These are phyloP conservation scores for Orthochromis malagaraziensis DNA, from an alignment of 2,113 vertebrate genomes.

Conservation along the genomic window DNA sequence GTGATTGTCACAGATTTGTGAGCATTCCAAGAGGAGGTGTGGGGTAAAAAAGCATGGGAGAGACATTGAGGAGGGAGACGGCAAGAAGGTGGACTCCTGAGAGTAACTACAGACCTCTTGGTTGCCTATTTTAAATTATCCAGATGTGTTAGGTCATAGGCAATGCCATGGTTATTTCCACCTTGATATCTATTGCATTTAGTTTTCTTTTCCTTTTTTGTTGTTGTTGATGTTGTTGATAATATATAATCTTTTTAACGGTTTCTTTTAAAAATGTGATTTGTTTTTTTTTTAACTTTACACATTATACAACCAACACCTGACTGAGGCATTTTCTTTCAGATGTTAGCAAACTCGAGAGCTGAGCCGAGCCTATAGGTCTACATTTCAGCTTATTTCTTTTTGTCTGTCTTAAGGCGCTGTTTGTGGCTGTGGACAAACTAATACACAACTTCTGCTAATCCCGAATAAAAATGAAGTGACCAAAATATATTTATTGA, in stretches of 20 bases:
- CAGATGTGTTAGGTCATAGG: slow-evolving; percentile 67
- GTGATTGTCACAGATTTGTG: slow-evolving; percentile 32
- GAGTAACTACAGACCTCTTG: slow-evolving; percentile 59
- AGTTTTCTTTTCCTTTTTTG: slow-evolving; percentile 41
- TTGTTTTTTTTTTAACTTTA: background rate
- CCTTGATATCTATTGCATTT: slow-evolving; percentile 64
- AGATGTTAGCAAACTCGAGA: background rate
- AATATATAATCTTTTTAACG: slow-evolving; percentile 68
- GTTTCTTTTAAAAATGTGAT: slow-evolving; percentile 62
- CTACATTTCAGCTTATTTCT: slow-evolving; percentile 11
- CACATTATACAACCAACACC: slow-evolving; percentile 12
- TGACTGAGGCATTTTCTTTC: background rate
- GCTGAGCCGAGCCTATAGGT: background rate
- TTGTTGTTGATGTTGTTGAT: slow-evolving; percentile 31
- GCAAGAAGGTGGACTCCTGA: slow-evolving; percentile 51
- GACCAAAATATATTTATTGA: slow-evolving; percentile 73
- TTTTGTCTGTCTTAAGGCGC: slow-evolving; percentile 22
- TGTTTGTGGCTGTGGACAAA: slow-evolving; percentile 13
- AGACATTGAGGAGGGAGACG: slow-evolving; percentile 12
- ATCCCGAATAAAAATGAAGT: slow-evolving; percentile 56
- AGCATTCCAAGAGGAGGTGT: slow-evolving; percentile 68
- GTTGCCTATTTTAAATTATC: slow-evolving; percentile 64
- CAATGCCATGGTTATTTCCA: slow-evolving; percentile 67
- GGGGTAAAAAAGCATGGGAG: slow-evolving; percentile 32
- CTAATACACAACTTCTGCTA: slow-evolving; percentile 38